Evolutionary conservation across 2,797 vertebrate genomes (phyloP), one percentile per base, ranked within the genome.

Genomic region (Diplodus sargus): DNA sequence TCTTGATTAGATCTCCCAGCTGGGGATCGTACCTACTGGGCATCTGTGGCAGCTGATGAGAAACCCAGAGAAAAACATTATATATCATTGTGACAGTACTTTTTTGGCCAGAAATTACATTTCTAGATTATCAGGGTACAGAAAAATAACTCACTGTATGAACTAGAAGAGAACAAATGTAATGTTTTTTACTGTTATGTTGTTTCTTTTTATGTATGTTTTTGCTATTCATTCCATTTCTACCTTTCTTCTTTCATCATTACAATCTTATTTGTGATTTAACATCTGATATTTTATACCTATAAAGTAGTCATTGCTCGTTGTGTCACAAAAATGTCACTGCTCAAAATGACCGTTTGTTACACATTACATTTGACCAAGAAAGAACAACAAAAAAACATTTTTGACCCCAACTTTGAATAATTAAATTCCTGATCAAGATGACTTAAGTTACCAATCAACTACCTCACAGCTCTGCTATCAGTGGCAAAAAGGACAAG

Each of bases 11-110:
- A 73, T 96, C 95, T 64, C 97, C 96, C 74, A 99, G 90, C 82
- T 97, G 97, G 48, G 95, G 91, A 86, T 97, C 97, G 62, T 99
- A 99, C 85, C 95, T 95, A 91, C 95, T 95, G 30, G 98, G 98
- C 97, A 99, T 97, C 83, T 97, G 96, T 34, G 98, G 98, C 64
- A 99, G 87, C 98, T 99, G 86, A 61, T 51, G 11, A 45, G 70
- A 90, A 89, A 63, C 70, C 39, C 68, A 90, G 69, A 85, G 15
- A 42, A 76, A 61, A 47, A 34, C 3, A 1, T 52, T 18, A 39
- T 4, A 11, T 39, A 67, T 54, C n/a, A 47, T 7, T 67, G 8
- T 67, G 39, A 39, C 39, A 39, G 8, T 39, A 11, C 11, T 39
- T 39, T 39, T 18, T n/a, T 39, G 16, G 30, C 11, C 4, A 12